A percentile compares a stretch with the other conserved stretches of the same genome.
Conservation (phyloP, 2,797 vertebrate genomes). For the Gobio occitaniae region DNA sequence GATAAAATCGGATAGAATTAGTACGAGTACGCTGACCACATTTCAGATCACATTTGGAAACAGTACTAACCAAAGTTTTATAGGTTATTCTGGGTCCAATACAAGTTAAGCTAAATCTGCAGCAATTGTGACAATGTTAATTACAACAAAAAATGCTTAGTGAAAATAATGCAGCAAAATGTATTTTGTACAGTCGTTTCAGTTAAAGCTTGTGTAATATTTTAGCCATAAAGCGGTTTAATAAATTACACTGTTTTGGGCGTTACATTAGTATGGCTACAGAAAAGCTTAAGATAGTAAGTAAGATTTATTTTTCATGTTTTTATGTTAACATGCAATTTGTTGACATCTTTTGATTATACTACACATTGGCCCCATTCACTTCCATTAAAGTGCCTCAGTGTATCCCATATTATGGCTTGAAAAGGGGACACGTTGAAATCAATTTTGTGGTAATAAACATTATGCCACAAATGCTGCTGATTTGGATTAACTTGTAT, state of each 20-base stretch:
- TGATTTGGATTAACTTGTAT: not conserved
- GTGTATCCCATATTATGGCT: not conserved
- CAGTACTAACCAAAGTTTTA: not conserved
- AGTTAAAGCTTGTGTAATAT: not conserved
- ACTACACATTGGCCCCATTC: not conserved
- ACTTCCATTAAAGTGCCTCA: not conserved
- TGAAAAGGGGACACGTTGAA: not conserved
- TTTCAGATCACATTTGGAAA: not conserved
- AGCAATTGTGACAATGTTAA: not conserved
- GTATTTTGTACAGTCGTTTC: not conserved
- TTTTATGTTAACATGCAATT: not conserved
- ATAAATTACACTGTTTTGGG: not conserved
- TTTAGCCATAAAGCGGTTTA: not conserved
- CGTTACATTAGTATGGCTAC: not conserved
- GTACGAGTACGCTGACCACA: not conserved
- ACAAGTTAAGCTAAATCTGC: not conserved
- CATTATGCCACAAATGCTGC: not conserved
- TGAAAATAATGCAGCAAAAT: too few species aligned
- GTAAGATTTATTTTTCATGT: not conserved
- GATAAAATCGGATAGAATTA: not conserved
- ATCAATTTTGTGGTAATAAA: not conserved
- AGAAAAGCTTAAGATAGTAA: not conserved
- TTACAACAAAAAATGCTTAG: not conserved
- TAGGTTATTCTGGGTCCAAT: conserved; percentile 3
- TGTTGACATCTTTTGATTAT: not conserved